A percentile compares a stretch with the other conserved stretches of the same genome.
These are phyloP conservation scores for Rhinogobius similis DNA, from an alignment of 2,113 vertebrate genomes.

Conservation along the genomic window DNA sequence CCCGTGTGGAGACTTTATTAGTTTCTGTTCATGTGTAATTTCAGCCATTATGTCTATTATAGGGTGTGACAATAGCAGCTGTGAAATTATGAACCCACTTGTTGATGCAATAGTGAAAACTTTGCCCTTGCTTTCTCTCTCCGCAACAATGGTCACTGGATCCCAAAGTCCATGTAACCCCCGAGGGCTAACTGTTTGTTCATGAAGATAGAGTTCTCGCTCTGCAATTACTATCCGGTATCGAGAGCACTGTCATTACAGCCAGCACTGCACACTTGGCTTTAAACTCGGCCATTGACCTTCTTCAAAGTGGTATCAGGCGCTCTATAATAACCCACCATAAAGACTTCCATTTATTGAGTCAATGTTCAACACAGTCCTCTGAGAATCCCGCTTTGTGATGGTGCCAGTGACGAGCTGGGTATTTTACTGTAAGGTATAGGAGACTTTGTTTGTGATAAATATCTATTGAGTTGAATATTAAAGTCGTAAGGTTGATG, in stretches of 20 bases:
- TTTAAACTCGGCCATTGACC: slow-evolving; percentile 59
- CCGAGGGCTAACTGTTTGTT: slow-evolving; percentile 58
- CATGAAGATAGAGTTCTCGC: slow-evolving; percentile 47
- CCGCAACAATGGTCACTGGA: slow-evolving; percentile 17
- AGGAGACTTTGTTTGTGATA: slow-evolving; percentile 3
- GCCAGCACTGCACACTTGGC: slow-evolving; percentile 30
- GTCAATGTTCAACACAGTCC: slow-evolving; percentile 46
- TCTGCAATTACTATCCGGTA: slow-evolving; percentile 48
- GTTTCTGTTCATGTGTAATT: not conserved
- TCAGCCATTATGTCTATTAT: not conserved
- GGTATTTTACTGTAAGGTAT: slow-evolving; percentile 23
- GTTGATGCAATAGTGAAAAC: not conserved
- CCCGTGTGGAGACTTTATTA: too few species aligned
- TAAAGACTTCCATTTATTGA: slow-evolving; percentile 65
- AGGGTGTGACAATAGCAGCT: not conserved
- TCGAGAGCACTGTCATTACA: slow-evolving; percentile 50
- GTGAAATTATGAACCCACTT: not conserved
- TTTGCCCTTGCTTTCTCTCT: not conserved
- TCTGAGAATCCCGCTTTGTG: slow-evolving; percentile 25
- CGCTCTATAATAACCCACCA: slow-evolving; percentile 60
- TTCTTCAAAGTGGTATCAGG: slow-evolving; percentile 68
- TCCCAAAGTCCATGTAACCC: slow-evolving; percentile 26
- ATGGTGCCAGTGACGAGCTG: slow-evolving; percentile 7
- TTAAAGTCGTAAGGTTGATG: not conserved
- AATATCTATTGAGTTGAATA: not conserved